Evolutionary conservation across 2,797 vertebrate genomes (phyloP), one percentile per base, ranked within the genome.

Genomic region (Falco cherrug): DNA sequence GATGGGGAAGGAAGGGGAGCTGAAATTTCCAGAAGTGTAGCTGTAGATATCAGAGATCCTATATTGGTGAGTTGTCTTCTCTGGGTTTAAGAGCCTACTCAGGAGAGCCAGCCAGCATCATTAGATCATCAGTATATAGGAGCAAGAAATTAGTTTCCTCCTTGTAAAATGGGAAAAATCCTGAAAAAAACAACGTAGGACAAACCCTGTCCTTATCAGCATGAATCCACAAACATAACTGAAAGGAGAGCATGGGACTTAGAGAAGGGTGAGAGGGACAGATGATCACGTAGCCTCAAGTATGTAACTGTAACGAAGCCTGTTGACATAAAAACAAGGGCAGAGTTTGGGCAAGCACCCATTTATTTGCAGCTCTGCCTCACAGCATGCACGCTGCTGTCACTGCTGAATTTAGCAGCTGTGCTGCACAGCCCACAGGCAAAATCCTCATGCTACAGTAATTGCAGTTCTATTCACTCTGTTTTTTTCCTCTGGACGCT

Each of bases 111-210:
- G 59, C 12, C 89, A 82, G 64, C 48, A 64, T 7, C 60, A 22
- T 2, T 31, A 33, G 16, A 29, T 61, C 60, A 28, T 0, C 2
- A 54, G 33, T 3, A 37, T 24, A 16, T 0, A 28, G 41, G 43
- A 65, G 50, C 20, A 88, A 81, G 69, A 81, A 56, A 47, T 10
- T 0, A 67, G 16, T 45, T 53, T 81, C 63, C 16, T 28, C 17
- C 26, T 51, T 65, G 22, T 31, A 45, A 82, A 89, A 79, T 0
- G 20, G 29, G 19, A 57, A 45, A 4, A 84, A 82, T 48, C n/a
- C 39, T 4, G 1, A 24, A 82, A 56, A 56, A 48, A 33, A 1
- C 37, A 56, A n/a, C 1, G 4, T 4, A 82, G 33, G 24, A 37
- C 61, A 78, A 54, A 50, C 35, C 51, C 45, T 39, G 53, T 3